Percentiles rank a stretch among this genome's conserved stretches.
Conservation (phyloP, 2,113 vertebrate genomes). For the Oxyruncus cristatus region DNA sequence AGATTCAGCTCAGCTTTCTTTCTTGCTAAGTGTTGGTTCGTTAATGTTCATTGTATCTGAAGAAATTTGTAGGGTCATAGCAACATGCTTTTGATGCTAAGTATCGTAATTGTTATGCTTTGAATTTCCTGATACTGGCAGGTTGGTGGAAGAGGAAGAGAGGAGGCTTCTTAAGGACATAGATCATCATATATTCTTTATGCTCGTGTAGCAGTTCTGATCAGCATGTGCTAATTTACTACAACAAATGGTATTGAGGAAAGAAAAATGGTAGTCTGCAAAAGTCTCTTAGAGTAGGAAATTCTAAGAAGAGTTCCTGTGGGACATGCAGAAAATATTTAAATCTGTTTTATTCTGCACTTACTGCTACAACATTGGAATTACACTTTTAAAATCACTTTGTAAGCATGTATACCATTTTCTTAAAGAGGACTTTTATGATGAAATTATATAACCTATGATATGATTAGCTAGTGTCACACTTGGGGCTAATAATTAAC, state of each 20-base stretch:
- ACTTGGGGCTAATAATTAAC: not conserved
- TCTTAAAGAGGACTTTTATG: not conserved
- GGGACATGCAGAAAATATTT: not conserved
- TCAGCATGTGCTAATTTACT: not conserved
- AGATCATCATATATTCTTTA: not conserved
- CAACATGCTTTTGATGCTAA: not conserved
- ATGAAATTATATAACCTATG: not conserved
- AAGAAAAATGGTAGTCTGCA: not conserved
- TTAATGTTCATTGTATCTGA: not conserved
- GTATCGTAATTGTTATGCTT: not conserved
- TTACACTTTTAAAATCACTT: not conserved
- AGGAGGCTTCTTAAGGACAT: not conserved
- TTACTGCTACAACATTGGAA: not conserved
- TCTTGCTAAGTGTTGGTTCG: slow-evolving; percentile 3
- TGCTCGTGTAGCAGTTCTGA: not conserved
- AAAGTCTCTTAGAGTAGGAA: not conserved
- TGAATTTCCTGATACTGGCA: not conserved
- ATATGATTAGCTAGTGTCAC: not conserved
- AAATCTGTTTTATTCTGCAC: not conserved
- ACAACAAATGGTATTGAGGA: not conserved
- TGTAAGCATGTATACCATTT: not conserved
- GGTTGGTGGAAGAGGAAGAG: not conserved
- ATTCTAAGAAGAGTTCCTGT: not conserved
- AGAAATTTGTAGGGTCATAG: not conserved
- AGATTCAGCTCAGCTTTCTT: slow-evolving; percentile 31